Evolutionary conservation across 2,797 vertebrate species (phyloP), one percentile per base, ranked within the genome.

Genomic region (Falco cherrug): DNA sequence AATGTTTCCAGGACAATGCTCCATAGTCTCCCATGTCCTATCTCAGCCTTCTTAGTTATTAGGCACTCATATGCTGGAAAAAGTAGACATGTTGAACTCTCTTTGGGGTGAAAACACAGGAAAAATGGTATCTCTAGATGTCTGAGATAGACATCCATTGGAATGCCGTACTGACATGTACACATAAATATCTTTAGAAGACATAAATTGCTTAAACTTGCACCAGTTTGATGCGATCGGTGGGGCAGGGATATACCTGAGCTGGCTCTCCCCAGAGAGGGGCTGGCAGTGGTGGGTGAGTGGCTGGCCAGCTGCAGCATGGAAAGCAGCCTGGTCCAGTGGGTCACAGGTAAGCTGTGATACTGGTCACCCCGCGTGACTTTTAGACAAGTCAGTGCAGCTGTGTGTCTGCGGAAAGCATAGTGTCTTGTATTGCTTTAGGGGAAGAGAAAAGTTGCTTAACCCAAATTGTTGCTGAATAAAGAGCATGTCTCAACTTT

Each of bases 361-460:
- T 63, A 50, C 0, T 59, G 60, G 48, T 45, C 13, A n/a, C 18
- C 15, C 33, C 0, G 0, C 2, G 3, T 31, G 50, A 73, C 6
- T 14, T 73, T 73, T 29, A 70, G 87, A 64, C 48, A 89, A 67
- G 67, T 37, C 60, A 33, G 41, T 53, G n/a, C 69, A 89, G 12
- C 56, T 78, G 7, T 65, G 71, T 0, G 4, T 50, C 69, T 0
- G 0, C 88, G 74, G 80, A 75, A 87, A 89, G n/a, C 39, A 31
- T 1, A 35, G 33, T 24, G 15, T 69, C 65, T 75, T 68, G 11
- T 39, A 5, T 70, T 81, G 73, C 67, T 84, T 93, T 67, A 77
- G 64, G 47, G 25, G 43, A 77, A 70, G 18, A 81, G 54, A 78
- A 75, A 87, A 39, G 24, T 90, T 87, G 74, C n/a, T 90, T 80